Percentiles rank a stretch among this genome's conserved stretches.
Conservation (phyloP, 2,797 vertebrate genomes). For the Enteromius viviparus region DNA sequence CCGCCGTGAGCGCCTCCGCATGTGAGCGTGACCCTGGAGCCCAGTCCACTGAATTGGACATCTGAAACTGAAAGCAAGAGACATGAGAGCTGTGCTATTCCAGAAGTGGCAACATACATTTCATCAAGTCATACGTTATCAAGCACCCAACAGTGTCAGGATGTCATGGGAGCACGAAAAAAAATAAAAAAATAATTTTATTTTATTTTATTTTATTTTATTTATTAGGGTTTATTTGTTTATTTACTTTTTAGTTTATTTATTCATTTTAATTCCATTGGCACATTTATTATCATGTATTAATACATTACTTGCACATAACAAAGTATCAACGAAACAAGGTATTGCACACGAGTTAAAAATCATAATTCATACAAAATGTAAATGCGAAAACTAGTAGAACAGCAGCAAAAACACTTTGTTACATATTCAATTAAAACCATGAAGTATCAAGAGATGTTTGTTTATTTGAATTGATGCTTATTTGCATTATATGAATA, state of each 20-base stretch:
- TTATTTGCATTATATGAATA: not conserved
- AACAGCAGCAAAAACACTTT: not conserved
- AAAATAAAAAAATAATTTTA: no score
- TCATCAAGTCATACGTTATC: slow-evolving; percentile 3
- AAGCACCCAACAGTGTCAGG: not conserved
- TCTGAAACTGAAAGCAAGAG: slow-evolving; percentile 72
- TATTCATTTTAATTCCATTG: no score
- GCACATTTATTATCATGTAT: no score
- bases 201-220: no score
- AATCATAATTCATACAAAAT: no score
- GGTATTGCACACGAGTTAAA: no score
- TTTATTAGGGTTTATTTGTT: no score
- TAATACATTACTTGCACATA: no score
- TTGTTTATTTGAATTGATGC: not conserved
- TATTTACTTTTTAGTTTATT: no score
- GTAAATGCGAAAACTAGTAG: no score
- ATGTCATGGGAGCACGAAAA: not conserved
- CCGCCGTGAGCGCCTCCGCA: slow-evolving; percentile 71
- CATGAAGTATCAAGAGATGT: not conserved
- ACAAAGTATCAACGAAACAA: no score
- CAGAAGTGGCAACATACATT: not conserved
- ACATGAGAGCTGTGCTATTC: slow-evolving; percentile 24
- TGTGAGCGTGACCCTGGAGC: slow-evolving; percentile 76
- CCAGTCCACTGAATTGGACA: slow-evolving; percentile 75
- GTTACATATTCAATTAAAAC: not conserved